Evolutionary conservation across 2,113 vertebrate genomes (phyloP).

Genomic region (Marcusenius ussheri): DNA sequence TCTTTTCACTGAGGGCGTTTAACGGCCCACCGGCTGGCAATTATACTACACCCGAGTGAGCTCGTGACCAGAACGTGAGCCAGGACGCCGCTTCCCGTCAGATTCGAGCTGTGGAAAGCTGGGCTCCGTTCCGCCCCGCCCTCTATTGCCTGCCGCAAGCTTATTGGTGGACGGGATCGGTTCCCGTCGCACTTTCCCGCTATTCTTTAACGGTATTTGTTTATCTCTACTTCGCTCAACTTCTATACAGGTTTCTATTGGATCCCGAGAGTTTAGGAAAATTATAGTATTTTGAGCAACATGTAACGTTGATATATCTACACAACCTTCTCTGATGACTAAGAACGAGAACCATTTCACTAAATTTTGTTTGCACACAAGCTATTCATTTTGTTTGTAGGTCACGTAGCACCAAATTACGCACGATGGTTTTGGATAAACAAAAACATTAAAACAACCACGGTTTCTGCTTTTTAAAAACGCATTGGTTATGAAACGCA

Average conservation of each 20-base stretch:
- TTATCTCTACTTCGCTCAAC: neutral
- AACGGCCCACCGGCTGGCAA: constrained; percentile 19
- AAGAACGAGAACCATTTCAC: neutral
- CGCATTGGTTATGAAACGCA: neutral
- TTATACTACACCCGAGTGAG: neutral
- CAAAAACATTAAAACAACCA: neutral
- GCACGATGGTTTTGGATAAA: neutral
- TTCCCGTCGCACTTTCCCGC: neutral
- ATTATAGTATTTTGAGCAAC: neutral
- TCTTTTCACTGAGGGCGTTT: neutral
- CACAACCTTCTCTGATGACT: neutral
- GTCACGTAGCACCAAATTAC: neutral
- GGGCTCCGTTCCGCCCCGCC: neutral
- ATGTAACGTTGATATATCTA: neutral
- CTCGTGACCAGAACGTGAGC: constrained; percentile 5
- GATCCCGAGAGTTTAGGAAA: neutral
- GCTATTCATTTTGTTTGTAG: neutral
- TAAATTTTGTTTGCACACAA: neutral
- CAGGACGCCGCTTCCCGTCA: neutral
- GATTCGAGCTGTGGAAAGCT: constrained; percentile 1
- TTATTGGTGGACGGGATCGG: constrained; percentile 11
- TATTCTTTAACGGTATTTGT: neutral
- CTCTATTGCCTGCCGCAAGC: neutral
- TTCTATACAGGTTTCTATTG: neutral
- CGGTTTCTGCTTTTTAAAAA: neutral